Evolutionary conservation across 2,113 vertebrate species (phyloP), one percentile per base, ranked within the genome.

Genomic region (Zosterops hypoxanthus): DNA sequence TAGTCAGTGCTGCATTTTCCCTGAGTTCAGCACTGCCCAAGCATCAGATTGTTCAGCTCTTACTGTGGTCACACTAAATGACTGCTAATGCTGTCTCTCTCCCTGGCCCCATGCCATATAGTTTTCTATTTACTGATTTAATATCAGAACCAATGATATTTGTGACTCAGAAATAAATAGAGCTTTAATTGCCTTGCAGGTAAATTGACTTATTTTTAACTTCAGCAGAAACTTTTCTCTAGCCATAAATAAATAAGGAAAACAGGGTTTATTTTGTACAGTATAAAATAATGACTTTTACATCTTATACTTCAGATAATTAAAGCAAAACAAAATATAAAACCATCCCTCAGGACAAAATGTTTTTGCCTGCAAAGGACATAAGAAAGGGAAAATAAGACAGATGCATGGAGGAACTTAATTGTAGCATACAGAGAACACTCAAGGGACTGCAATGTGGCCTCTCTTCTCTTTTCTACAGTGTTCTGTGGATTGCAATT

Each of bases 1-100:
- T 79, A 88, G 73, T 77, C 86, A 70, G 64, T 55, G 80, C 39
- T 93, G 93, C 77, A 86, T 91, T 91, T 92, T 92, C 79, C 60
- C 80, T 29, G 82, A 89, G 71, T 95, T 95, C 84, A 86, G 31
- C 26, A 6, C 65, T 44, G 31, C 12, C 31, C 55, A 33, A 82
- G 72, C 34, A 34, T 93, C 41, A 46, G 66, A 64, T 44, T 70
- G 22, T 63, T 90, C 86, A 78, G 82, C 69, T 83, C 42, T 86
- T 52, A 34, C 49, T 46, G 41, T 15, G 31, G 56, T 23, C 52
- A 44, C 65, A 56, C 25, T 60, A 60, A 82, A 73, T n/a, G 39
- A 49, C 81, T 47, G 12, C 23, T 92, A 70, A 88, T 16, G 5
- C 33, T 70, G 17, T 70, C 44, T 39, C 18, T 77, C 36, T 85